Evolutionary conservation across 2,797 vertebrate species (phyloP).

Genomic region (Gymnoscopelus microlampas): DNA sequence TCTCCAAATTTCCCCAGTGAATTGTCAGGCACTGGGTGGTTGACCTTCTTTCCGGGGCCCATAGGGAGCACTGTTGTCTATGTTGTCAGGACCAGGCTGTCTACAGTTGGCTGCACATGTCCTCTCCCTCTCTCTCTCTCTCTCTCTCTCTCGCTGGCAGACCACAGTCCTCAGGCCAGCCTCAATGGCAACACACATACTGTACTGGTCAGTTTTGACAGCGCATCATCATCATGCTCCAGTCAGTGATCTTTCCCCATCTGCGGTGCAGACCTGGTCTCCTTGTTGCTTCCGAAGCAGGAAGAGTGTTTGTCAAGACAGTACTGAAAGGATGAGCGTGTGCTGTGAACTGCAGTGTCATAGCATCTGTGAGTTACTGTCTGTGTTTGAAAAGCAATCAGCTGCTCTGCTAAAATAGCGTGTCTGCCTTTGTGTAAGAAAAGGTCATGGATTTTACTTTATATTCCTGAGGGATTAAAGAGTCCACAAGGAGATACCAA

Average conservation of each 20-base stretch:
- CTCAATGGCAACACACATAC: constrained; percentile 47
- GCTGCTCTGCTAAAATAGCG: neutral
- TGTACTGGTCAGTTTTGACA: constrained; percentile 40
- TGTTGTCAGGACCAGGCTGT: constrained; percentile 50
- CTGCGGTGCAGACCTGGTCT: constrained; percentile 22
- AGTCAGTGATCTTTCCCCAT: constrained; percentile 16
- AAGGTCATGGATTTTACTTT: too few relatives aligned
- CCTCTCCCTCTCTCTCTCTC: constrained; percentile 26
- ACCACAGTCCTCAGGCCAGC: constrained; percentile 63
- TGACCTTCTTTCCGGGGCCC: constrained; percentile 60
- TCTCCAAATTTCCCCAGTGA: constrained; percentile 29
- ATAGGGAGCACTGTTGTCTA: constrained; percentile 75
- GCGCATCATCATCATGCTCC: constrained; percentile 24
- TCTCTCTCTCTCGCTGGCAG: constrained; percentile 38
- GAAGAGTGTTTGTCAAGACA: neutral
- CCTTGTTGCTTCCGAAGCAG: constrained; percentile 15
- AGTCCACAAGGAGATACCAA: too few relatives aligned
- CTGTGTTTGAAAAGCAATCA: neutral
- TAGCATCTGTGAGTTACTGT: neutral
- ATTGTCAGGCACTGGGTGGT: constrained; percentile 22
- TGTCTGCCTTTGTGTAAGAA: too few relatives aligned
- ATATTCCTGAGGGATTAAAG: too few relatives aligned
- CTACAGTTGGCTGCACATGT: constrained; percentile 42
- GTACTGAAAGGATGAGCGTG: neutral
- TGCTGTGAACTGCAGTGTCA: neutral